These are phyloP conservation scores for Chelmon rostratus DNA, from an alignment of 2,797 vertebrate genomes.

Conservation along the genomic window DNA sequence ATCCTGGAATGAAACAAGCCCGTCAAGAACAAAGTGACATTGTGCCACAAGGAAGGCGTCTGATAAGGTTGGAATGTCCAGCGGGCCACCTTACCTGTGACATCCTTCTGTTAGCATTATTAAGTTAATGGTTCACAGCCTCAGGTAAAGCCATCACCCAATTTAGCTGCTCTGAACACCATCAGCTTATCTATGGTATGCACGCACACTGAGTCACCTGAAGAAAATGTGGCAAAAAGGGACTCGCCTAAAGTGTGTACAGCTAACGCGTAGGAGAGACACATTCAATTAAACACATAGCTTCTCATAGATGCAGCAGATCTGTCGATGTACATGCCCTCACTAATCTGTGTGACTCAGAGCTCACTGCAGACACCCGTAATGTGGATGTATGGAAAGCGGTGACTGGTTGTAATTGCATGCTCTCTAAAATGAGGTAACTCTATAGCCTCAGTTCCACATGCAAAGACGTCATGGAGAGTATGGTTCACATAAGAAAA, in stretches of 20 bases:
- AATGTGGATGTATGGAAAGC: slow-evolving; percentile 10
- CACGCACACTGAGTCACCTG: slow-evolving; percentile 29
- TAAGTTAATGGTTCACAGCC: slow-evolving; percentile 4
- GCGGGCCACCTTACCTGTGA: not conserved
- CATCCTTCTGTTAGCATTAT: slow-evolving; percentile 4
- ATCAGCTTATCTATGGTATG: slow-evolving; percentile 45
- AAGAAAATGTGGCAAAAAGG: slow-evolving; percentile 7
- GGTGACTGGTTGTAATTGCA: slow-evolving; percentile 8
- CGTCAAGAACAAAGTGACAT: not conserved
- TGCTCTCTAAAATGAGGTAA: slow-evolving; percentile 27
- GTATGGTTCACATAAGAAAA: slow-evolving; percentile 14
- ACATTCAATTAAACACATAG: not conserved
- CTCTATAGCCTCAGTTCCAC: slow-evolving; percentile 7
- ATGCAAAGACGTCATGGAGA: slow-evolving; percentile 14
- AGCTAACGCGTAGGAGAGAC: not conserved
- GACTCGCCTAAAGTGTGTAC: not conserved
- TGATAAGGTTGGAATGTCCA: not conserved
- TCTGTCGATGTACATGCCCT: slow-evolving; percentile 10
- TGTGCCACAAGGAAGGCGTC: not conserved
- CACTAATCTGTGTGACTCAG: slow-evolving; percentile 20
- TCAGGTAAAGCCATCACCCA: not conserved
- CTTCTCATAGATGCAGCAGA: not conserved
- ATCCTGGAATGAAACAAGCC: not conserved
- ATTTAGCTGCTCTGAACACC: slow-evolving; percentile 24
- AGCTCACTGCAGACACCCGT: not conserved